Conservation (phyloP, 2,797 vertebrate species). For the Manis javanica region DNA sequence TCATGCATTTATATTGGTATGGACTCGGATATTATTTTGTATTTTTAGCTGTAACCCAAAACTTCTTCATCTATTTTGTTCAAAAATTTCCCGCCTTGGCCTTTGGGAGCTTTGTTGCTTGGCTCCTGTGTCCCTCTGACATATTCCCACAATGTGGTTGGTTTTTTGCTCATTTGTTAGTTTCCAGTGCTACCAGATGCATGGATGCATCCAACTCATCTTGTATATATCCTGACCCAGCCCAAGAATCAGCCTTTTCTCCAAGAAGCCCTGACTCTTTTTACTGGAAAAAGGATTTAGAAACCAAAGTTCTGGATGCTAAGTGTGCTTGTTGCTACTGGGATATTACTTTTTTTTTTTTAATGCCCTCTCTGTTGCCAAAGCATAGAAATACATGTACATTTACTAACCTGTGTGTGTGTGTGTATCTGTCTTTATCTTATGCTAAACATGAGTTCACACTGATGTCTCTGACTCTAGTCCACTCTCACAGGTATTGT, state of each 20-base stretch:
- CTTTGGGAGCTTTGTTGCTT: neutral
- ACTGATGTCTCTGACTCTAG: neutral
- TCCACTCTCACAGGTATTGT: neutral
- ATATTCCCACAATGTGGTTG: neutral
- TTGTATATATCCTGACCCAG: neutral
- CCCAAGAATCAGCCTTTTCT: neutral
- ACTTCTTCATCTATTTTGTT: neutral
- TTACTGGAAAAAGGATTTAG: neutral
- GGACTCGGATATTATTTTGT: neutral
- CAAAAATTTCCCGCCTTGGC: neutral
- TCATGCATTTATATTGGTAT: neutral
- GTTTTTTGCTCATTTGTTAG: neutral
- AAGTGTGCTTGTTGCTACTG: neutral
- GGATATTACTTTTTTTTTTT: neutral
- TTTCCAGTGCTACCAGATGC: neutral
- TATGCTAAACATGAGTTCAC: neutral
- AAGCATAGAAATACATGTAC: neutral
- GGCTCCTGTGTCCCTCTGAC: neutral
- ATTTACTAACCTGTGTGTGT: neutral
- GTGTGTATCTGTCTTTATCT: neutral
- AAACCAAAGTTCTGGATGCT: neutral
- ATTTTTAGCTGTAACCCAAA: neutral
- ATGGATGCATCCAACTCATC: neutral
- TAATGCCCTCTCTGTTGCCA: neutral
- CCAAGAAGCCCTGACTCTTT: neutral